Base-by-base conservation (phyloP, 2,113 vertebrate genomes). In the Entelurus aequoreus region DNA sequence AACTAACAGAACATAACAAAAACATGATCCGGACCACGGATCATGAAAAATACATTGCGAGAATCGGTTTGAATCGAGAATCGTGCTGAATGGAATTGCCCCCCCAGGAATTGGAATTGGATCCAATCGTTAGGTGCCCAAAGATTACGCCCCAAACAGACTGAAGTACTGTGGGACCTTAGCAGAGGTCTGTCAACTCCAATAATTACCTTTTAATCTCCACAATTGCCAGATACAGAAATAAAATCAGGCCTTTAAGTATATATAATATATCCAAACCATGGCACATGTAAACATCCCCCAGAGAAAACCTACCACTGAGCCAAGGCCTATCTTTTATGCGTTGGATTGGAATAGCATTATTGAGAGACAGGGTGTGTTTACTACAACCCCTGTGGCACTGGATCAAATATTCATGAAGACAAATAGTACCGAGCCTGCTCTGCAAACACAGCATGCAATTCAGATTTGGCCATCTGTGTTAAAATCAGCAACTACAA, bases 331-430 rank as follows among this genome's bases (percentile, higher is more conserved):
- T 60, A 75, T 77, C 3, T 77, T 76, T 66, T 63, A 68, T 60
- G 42, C 63, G 54, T 67, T 69, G 66, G 62, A 63, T 72, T 86
- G 69, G 72, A 59, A 68, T 69, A 84, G 69, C 56, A 66, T 79
- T 82, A 82, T 61, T 66, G 70, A 79, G 49, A 83, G 77, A 79
- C 68, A 72, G 74, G 70, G 62, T 65, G 65, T 84, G 76, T 85
- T 82, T 81, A 84, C 77, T 72, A 67, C 77, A 72, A 58, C 58
- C 81, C 81, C 80, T 76, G 65, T 57, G 69, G 85, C 85, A 77
- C 60, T 14, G 21, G 69, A 85, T 89, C 68, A 90, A 87, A 88
- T 85, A 89, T 89, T 89, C 79, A 90, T 89, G 80, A 86, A 71
- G 82, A 87, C 85, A 86, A 87, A 90, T 84, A 79, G 76, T 73